A percentile compares a stretch with the other conserved stretches of the same genome.
Conservation (phyloP, 1,140 invertebrate species). For the Caerostris extrusa region DNA sequence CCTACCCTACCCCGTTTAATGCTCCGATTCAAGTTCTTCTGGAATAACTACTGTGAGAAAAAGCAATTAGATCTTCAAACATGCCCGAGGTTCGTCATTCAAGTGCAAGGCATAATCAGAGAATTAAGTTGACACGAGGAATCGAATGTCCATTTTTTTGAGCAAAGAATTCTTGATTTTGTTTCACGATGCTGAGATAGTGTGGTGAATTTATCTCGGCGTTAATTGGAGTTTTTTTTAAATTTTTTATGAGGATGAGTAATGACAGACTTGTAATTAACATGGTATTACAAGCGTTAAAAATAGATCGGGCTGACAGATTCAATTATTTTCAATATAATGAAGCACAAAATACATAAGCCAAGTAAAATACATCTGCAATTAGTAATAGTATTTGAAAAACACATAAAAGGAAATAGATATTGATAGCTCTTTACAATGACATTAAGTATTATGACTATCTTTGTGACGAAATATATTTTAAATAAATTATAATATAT, state of each 20-base stretch:
- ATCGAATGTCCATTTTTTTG: neutral
- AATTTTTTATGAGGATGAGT: neutral
- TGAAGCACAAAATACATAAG: no score
- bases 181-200: neutral
- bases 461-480: no score
- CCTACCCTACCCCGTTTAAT: neutral
- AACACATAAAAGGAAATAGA: no score
- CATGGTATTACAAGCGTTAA: neutral
- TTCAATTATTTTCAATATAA: neutral
- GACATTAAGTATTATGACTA: no score
- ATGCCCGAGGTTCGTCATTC: slow-evolving; percentile 28
- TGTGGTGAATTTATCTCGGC: neutral
- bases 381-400: no score
- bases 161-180: neutral
- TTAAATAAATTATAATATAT: no score
- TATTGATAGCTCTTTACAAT: no score
- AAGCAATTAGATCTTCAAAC: slow-evolving; percentile 48
- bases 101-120: neutral
- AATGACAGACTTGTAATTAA: neutral
- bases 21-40: neutral
- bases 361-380: no score
- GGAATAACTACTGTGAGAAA: slow-evolving; percentile 44
- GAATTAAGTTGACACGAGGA: neutral
- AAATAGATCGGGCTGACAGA: neutral
- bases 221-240: neutral